Conservation (phyloP, 2,888 invertebrate species). For the Phyllotreta striolata region DNA sequence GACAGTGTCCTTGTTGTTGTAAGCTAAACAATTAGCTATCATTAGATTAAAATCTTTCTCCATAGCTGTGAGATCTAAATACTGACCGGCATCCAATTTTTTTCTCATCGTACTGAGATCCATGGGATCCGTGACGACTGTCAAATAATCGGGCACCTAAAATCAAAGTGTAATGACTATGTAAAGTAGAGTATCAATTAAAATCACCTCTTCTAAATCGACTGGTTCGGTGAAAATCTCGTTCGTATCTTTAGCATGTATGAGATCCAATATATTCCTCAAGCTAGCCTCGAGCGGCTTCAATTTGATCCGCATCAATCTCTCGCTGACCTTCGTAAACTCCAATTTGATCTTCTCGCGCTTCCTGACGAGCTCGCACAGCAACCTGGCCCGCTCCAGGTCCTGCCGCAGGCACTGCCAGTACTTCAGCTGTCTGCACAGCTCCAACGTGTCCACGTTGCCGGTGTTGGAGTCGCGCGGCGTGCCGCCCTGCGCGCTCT, state of each 20-base stretch:
- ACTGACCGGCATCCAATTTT: conserved; percentile 74
- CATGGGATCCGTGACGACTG: conserved; percentile 87
- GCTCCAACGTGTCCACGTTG: conserved; percentile 71
- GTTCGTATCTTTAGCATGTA: conserved; percentile 81
- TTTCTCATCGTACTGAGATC: conserved; percentile 88
- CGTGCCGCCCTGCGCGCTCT: conserved; percentile 64
- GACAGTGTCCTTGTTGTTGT: conserved; percentile 94
- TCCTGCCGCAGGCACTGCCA: conserved; percentile 95
- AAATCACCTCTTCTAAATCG: conserved; percentile 75
- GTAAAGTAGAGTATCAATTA: conserved; percentile 4
- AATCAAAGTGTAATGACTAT: conserved; percentile 7
- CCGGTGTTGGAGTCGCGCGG: conserved; percentile 54
- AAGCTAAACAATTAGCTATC: conserved; percentile 93
- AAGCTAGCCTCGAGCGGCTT: conserved; percentile 84
- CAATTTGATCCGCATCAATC: conserved; percentile 81
- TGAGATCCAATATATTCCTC: conserved; percentile 76
- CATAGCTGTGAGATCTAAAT: conserved; percentile 78
- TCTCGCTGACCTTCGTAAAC: conserved; percentile 79
- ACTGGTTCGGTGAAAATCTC: conserved; percentile 95
- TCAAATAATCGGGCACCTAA: conserved; percentile 87
- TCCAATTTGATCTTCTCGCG: conserved; percentile 94
- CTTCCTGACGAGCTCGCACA: conserved; percentile 95
- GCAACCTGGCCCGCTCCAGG: conserved; percentile 87
- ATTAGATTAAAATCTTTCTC: conserved; percentile 94
- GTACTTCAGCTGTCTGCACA: conserved; percentile 88